Evolutionary conservation across 1,140 invertebrate species (phyloP), one percentile per base, ranked within the genome.

Genomic region (Nomia melanderi): DNA sequence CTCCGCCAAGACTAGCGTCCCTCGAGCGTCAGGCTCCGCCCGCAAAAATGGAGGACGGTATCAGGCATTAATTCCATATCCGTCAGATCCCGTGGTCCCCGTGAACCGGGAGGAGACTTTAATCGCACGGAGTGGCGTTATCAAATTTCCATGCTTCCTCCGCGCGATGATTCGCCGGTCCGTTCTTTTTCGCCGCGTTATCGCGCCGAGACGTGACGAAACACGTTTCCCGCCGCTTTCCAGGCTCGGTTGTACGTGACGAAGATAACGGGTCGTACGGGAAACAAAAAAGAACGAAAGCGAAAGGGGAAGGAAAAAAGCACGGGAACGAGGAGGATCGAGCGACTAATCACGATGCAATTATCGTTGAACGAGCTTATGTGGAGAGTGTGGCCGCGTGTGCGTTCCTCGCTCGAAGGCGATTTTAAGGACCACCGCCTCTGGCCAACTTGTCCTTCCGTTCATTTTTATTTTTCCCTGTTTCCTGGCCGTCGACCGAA

Each of bases 391-490:
- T 1, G 3, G 17, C 11, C n/a, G 7, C 20, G 31, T 14, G 11
- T n/a, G 25, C 7, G 5, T 23, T 3, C 5, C n/a, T 44, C 62
- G 63, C 63, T 44, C 23, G 63, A 65, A 65, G 44, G 27, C 63
- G 41, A 65, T 65, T 65, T 65, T 65, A 65, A 65, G 44, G 63
- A 31, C 39, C 23, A 7, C 36, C 33, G 0, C 41, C 41, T 5
- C 17, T 6, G 66, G 12, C 23, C 1, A 64, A 47, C 41, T 60
- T 69, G 63, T 76, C 62, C 76, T 85, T 85, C 69, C 77, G 81
- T 82, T 85, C 86, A 83, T 88, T 85, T 87, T 79, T 81, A 86
- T 83, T 88, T 50, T 82, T 31, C 57, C 71, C 72, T 56, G 57
- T 65, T 50, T 74, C 39, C 80, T 53, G 53, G 25, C 50, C 27